These are phyloP conservation scores for Phthorimaea operculella DNA, from an alignment of 1,140 invertebrate species.

Conservation along the genomic window DNA sequence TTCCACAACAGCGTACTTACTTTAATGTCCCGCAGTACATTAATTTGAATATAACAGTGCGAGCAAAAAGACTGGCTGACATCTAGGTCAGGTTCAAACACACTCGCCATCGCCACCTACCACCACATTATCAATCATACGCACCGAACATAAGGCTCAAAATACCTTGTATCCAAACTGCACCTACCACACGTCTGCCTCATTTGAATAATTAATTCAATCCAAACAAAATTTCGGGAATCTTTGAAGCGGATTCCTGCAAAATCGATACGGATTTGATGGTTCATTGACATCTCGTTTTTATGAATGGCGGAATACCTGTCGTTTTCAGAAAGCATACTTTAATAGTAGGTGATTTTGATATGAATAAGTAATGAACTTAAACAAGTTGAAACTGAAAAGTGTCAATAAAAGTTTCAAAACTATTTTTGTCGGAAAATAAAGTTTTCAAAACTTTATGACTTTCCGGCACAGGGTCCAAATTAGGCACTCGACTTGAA, in stretches of 20 bases:
- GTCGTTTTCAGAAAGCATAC: not conserved
- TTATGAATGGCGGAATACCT: not conserved
- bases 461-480: not conserved
- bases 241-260: not conserved
- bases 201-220: slow-evolving; percentile 1
- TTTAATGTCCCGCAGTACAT: not conserved
- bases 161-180: slow-evolving; percentile 16
- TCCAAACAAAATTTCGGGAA: not conserved
- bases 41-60: slow-evolving; percentile 14
- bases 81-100: slow-evolving; percentile 53
- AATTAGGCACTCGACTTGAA: slow-evolving; percentile 18
- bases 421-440: not conserved
- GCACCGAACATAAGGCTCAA: slow-evolving; percentile 23
- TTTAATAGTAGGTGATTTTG: too few species aligned
- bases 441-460: too few species aligned
- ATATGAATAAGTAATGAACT: too few species aligned
- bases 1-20: not conserved
- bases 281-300: slow-evolving; percentile 4
- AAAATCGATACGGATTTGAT: not conserved
- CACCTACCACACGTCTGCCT: not conserved
- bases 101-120: slow-evolving; percentile 16
- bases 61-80: slow-evolving; percentile 27
- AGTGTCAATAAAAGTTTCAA: not conserved
- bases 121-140: slow-evolving; percentile 29
- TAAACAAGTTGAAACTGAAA: too few species aligned